A percentile compares a stretch with the other conserved stretches of the same genome.
These are phyloP conservation scores for Okapia johnstoni DNA, from an alignment of 2,113 vertebrate genomes.

Conservation along the genomic window DNA sequence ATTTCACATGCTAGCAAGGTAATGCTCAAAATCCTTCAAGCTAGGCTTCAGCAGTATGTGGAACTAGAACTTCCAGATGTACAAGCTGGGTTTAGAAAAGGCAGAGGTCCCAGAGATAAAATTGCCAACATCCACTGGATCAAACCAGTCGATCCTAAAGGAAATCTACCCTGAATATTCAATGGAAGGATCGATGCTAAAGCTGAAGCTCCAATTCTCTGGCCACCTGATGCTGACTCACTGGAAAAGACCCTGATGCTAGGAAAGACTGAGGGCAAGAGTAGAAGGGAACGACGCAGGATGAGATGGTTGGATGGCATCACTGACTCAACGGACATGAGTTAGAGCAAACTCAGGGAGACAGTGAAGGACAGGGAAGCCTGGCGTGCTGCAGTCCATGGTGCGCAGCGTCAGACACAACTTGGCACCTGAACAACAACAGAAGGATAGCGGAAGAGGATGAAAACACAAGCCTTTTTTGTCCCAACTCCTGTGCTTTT, in stretches of 20 bases:
- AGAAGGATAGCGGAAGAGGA: background rate
- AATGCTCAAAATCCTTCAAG: background rate
- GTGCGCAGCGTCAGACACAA: background rate
- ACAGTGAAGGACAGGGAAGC: background rate
- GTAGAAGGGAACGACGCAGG: background rate
- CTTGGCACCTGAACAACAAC: background rate
- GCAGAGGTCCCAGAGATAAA: background rate
- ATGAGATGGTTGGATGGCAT: background rate
- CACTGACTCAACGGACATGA: background rate
- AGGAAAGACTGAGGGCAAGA: background rate
- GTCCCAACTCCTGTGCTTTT: background rate
- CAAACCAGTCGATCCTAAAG: background rate
- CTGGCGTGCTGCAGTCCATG: background rate
- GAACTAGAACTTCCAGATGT: background rate
- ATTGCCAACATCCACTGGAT: background rate
- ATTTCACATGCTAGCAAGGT: background rate
- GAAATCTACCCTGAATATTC: background rate
- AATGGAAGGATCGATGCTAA: background rate
- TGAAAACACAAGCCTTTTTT: background rate
- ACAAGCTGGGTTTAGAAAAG: background rate
- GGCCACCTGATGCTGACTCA: background rate
- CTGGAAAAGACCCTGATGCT: background rate
- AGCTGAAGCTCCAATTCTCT: background rate
- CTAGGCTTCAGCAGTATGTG: background rate
- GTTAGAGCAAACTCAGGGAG: background rate